phyloP scores from a whole-genome alignment of 2,888 invertebrate species.

The Exocentrus adspersus region DNA sequence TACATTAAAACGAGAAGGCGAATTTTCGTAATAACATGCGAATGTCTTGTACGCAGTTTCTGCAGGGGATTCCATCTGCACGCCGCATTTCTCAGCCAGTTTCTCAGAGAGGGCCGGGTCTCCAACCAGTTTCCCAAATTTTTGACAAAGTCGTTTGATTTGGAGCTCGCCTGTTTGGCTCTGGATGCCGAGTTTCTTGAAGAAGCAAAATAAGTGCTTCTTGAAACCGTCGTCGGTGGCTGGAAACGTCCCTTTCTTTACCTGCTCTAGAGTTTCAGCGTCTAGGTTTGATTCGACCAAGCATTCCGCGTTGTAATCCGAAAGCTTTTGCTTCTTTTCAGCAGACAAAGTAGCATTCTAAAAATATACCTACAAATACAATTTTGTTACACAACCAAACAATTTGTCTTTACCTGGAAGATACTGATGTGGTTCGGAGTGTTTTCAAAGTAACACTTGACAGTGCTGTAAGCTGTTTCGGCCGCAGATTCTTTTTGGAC shows the following conservation, averaged over 20 bases:
- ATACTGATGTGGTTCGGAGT: conserved; percentile 26
- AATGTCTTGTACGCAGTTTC: conserved; percentile 28
- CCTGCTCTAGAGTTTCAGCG: conserved; percentile 34
- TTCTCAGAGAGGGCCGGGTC: conserved; percentile 12
- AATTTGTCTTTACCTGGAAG: conserved; percentile 17
- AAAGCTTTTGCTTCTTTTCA: conserved; percentile 37
- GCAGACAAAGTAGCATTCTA: conserved; percentile 35
- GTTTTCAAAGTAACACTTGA: conserved; percentile 37
- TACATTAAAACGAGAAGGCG: conserved; percentile 21
- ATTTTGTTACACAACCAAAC: neutral
- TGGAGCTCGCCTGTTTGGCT: conserved; percentile 42
- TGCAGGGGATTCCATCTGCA: conserved; percentile 22
- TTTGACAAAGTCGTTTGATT: conserved; percentile 30
- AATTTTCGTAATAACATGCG: conserved; percentile 31
- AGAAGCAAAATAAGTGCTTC: conserved; percentile 40
- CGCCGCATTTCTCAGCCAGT: conserved; percentile 32
- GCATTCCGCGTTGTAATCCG: conserved; percentile 41
- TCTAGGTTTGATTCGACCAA: conserved; percentile 32
- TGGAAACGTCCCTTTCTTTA: conserved; percentile 34
- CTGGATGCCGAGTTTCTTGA: conserved; percentile 40
- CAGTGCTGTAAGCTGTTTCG: conserved; percentile 37
- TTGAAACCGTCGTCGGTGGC: conserved; percentile 43
- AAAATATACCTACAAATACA: no score
- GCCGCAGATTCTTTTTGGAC: conserved; percentile 36
- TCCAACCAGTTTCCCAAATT: conserved; percentile 12